Evolutionary conservation across 1,140 invertebrate genomes (phyloP).

Genomic region (Pachyrhynchus sulphureomaculatus): DNA sequence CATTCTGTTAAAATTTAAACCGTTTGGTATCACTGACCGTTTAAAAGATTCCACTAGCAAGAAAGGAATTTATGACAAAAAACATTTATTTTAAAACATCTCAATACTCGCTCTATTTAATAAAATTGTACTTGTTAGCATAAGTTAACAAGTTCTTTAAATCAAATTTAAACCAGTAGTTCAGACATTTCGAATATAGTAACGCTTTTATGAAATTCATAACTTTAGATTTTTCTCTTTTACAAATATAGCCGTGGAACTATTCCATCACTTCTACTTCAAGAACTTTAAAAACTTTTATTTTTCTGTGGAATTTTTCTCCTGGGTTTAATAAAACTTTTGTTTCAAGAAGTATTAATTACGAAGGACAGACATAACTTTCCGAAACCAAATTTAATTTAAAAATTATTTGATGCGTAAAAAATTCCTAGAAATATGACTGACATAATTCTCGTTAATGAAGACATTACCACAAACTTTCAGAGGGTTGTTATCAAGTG

Average conservation of each 20-base stretch:
- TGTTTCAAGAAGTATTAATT: constrained; percentile 10
- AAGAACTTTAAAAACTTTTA: constrained; percentile 1
- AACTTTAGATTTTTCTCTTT: not conserved
- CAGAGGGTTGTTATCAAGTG: no score
- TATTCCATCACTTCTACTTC: not conserved
- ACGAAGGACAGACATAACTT: constrained; percentile 2
- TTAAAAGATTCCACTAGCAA: no score
- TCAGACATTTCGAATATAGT: no score
- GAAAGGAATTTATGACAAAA: no score
- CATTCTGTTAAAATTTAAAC: no score
- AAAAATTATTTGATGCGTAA: not conserved
- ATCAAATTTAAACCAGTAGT: no score
- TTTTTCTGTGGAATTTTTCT: constrained; percentile 1
- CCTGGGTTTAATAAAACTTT: constrained; percentile 8
- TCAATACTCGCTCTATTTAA: no score
- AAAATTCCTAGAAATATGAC: not conserved
- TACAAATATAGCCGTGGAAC: not conserved
- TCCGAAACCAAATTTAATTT: constrained; percentile 2
- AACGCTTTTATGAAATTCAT: not conserved
- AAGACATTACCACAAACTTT: not conserved
- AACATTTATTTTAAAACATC: no score
- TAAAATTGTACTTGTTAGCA: no score
- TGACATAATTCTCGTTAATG: not conserved
- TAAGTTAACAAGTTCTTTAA: no score
- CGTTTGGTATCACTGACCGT: no score